Evolutionary conservation across 2,113 vertebrate species (phyloP).

Genomic region (Synodontis membranacea): DNA sequence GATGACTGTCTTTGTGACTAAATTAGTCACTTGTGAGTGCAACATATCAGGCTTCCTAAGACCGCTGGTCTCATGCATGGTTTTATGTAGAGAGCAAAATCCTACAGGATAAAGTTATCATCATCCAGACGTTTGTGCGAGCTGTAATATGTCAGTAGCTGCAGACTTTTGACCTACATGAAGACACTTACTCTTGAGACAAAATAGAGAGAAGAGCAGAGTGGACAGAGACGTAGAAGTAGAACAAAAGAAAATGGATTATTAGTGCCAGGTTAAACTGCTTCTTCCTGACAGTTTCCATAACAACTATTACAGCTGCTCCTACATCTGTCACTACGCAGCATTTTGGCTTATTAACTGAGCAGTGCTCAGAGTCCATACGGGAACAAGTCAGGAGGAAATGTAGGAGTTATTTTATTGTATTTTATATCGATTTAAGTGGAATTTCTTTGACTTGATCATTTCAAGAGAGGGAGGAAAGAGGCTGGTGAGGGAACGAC

Average conservation of each 20-base stretch:
- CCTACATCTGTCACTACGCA: slow-evolving; percentile 68
- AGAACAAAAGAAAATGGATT: slow-evolving; percentile 39
- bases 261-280: slow-evolving; percentile 39
- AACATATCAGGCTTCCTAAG: neutral
- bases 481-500: neutral
- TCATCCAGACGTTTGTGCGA: neutral
- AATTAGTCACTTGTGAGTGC: neutral
- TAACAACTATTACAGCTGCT: slow-evolving; percentile 73
- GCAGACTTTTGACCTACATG: neutral
- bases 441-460: too few relatives aligned
- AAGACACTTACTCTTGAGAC: neutral
- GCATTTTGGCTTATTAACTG: slow-evolving; percentile 67
- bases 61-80: neutral
- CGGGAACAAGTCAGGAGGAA: neutral
- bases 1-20: neutral
- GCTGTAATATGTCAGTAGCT: neutral
- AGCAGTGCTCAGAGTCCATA: slow-evolving; percentile 50
- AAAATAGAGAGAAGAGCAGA: neutral
- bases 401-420: neutral
- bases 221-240: slow-evolving; percentile 15
- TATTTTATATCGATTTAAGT: neutral
- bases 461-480: neutral
- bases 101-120: neutral
- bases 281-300: slow-evolving; percentile 71
- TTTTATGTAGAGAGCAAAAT: neutral